These are phyloP conservation scores for Lagocephalus sceleratus DNA, from an alignment of 2,797 vertebrate species.

Conservation along the genomic window DNA sequence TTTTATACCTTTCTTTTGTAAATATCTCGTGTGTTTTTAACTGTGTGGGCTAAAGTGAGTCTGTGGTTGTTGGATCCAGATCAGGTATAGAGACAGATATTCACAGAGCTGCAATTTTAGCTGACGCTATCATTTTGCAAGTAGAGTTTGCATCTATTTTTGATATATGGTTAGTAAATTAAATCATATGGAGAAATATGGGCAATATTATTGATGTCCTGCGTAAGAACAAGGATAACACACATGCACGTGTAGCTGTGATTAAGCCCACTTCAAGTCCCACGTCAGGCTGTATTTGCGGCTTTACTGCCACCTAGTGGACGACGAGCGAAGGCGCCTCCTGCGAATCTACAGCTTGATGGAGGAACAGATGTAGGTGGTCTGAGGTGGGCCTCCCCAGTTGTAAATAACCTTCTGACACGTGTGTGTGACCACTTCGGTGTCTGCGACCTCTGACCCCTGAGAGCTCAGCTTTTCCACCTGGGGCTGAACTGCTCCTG, in stretches of 20 bases:
- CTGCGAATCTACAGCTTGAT: slow-evolving; percentile 11
- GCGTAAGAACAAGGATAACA: too few species aligned
- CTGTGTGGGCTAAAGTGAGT: slow-evolving; percentile 35
- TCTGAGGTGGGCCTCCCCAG: slow-evolving; percentile 62
- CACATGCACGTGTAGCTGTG: slow-evolving; percentile 12
- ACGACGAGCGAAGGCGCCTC: slow-evolving; percentile 6
- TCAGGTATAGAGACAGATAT: slow-evolving; percentile 41
- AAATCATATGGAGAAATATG: slow-evolving; percentile 48
- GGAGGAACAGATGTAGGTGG: slow-evolving; percentile 59
- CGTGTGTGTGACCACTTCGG: slow-evolving; percentile 63
- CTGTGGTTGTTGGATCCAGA: slow-evolving; percentile 40
- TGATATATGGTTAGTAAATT: slow-evolving; percentile 62
- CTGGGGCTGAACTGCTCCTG: slow-evolving; percentile 61
- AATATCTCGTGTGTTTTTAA: not conserved
- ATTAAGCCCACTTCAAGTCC: not conserved
- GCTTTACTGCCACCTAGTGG: slow-evolving; percentile 66
- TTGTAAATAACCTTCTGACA: slow-evolving; percentile 72
- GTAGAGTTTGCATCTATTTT: slow-evolving; percentile 57
- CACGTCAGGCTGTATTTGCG: not conserved
- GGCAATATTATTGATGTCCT: too few species aligned
- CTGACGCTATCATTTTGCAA: slow-evolving; percentile 57
- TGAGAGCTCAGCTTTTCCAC: slow-evolving; percentile 64
- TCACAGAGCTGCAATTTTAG: slow-evolving; percentile 47
- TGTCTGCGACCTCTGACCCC: slow-evolving; percentile 58
- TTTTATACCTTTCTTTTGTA: too few species aligned